Evolutionary conservation across 2,113 vertebrate genomes (phyloP).

Genomic region (Catharus fuscescens): DNA sequence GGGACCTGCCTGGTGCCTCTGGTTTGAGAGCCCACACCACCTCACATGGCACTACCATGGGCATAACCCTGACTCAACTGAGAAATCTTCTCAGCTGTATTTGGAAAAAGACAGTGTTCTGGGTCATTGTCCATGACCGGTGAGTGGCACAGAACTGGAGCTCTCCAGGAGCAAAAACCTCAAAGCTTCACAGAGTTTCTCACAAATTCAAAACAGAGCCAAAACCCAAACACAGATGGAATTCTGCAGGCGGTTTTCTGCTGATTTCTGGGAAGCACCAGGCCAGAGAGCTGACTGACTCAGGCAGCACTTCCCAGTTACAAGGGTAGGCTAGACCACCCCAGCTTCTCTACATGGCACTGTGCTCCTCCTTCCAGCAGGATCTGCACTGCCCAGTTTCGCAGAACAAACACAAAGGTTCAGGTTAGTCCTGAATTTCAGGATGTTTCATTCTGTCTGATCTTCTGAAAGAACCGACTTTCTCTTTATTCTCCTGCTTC

Average conservation of each 20-base stretch:
- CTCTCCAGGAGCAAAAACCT: not conserved
- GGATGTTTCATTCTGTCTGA: not conserved
- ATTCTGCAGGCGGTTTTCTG: not conserved
- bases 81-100: not conserved
- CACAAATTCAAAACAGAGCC: not conserved
- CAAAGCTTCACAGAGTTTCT: not conserved
- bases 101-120: fast-evolving
- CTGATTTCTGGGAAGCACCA: not conserved
- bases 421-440: slow-evolving; percentile 60
- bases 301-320: not conserved
- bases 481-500: slow-evolving; percentile 46
- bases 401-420: not conserved
- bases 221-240: not conserved
- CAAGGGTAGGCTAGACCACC: not conserved
- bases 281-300: not conserved
- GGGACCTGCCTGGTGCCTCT: not conserved
- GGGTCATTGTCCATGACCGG: fast-evolving
- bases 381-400: not conserved
- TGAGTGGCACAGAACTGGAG: not conserved
- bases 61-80: not conserved
- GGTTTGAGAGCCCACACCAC: not conserved
- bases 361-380: not conserved
- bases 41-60: not conserved
- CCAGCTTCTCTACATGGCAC: not conserved
- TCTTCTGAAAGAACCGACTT: slow-evolving; percentile 2